Conservation (phyloP, 2,113 vertebrate genomes). For the Caloenas nicobarica region DNA sequence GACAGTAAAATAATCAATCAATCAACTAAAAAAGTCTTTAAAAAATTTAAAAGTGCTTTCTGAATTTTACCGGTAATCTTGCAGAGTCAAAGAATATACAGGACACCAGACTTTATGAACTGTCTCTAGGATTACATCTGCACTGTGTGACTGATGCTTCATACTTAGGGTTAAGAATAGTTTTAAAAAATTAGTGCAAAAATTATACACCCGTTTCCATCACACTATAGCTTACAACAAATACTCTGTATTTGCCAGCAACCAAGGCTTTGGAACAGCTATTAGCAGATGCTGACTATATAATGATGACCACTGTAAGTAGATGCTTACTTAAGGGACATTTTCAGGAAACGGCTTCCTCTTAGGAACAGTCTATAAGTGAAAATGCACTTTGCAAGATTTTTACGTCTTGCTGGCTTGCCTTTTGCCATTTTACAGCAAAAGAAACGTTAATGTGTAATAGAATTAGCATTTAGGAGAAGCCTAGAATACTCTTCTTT, state of each 20-base stretch:
- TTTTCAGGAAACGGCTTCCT: conserved; percentile 58
- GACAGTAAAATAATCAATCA: neutral
- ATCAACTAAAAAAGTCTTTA: neutral
- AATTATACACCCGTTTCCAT: neutral
- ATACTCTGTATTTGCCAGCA: conserved; percentile 13
- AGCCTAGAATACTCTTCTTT: conserved; percentile 36
- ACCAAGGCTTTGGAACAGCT: neutral
- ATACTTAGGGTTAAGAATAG: neutral
- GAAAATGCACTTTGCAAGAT: conserved; percentile 58
- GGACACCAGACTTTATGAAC: neutral
- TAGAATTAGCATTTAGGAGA: conserved; percentile 62
- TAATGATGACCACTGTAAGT: conserved; percentile 42
- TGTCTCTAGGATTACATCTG: neutral
- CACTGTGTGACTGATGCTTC: neutral
- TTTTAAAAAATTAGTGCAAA: neutral
- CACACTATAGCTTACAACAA: neutral
- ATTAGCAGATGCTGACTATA: conserved; percentile 42
- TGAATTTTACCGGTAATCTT: neutral
- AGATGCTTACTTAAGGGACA: conserved; percentile 54
- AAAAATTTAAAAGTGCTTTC: neutral
- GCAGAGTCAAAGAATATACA: neutral
- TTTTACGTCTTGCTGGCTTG: conserved; percentile 62
- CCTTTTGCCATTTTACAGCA: conserved; percentile 61
- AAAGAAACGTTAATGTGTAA: conserved; percentile 65
- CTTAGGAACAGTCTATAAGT: conserved; percentile 34